Conservation (phyloP, 1,140 invertebrate genomes). For the Lordiphosa clarofinis region DNA sequence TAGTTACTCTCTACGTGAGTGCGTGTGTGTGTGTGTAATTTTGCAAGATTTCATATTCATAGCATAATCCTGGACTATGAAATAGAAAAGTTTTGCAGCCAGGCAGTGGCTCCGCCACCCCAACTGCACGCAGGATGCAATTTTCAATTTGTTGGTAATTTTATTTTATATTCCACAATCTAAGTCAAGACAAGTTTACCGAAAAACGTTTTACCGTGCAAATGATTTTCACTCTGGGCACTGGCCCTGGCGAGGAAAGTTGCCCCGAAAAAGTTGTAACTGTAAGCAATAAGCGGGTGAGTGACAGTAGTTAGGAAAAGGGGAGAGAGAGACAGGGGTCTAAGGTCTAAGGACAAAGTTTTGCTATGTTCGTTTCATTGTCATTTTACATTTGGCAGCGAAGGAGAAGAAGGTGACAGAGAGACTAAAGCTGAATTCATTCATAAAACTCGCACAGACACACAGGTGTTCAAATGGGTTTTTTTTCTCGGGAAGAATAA, state of each 20-base stretch:
- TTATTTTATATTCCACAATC: constrained; percentile 75
- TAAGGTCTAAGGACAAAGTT: constrained; percentile 59
- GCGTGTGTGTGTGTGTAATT: constrained; percentile 45
- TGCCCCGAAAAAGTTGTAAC: constrained; percentile 58
- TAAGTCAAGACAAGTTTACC: constrained; percentile 75
- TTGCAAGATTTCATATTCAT: constrained; percentile 75
- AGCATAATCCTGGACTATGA: constrained; percentile 71
- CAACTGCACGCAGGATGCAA: constrained; percentile 67
- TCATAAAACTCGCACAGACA: constrained; percentile 59
- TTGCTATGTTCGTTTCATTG: constrained; percentile 40
- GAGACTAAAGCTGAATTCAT: constrained; percentile 52
- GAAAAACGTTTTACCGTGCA: constrained; percentile 76
- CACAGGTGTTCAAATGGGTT: constrained; percentile 48
- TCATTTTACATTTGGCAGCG: constrained; percentile 37
- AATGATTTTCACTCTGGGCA: constrained; percentile 70
- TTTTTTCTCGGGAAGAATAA: constrained; percentile 56
- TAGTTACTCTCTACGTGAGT: constrained; percentile 47
- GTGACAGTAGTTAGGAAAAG: constrained; percentile 30
- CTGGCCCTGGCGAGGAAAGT: constrained; percentile 15
- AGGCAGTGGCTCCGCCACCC: constrained; percentile 3
- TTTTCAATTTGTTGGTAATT: constrained; percentile 77
- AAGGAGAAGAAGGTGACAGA: constrained; percentile 15
- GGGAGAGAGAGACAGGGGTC: too few relatives aligned
- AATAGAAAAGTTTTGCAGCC: constrained; percentile 68
- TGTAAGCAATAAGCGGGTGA: constrained; percentile 47